phyloP scores from a whole-genome alignment of 2,113 vertebrate species.

The Tragelaphus strepsiceros region DNA sequence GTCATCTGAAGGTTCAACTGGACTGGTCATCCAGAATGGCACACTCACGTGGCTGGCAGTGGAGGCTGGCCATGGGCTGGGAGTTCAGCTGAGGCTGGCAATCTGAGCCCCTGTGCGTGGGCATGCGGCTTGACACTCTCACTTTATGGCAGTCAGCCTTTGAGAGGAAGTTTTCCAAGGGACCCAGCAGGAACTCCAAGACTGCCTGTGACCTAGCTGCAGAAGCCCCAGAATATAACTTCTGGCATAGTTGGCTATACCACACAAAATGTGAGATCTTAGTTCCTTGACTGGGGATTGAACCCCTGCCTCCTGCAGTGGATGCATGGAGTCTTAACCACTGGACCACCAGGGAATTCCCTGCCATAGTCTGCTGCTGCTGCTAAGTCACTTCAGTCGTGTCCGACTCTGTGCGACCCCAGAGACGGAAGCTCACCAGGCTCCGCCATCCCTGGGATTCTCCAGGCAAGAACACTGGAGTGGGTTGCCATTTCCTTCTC shows the following conservation, averaged over 20 bases:
- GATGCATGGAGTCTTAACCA: background rate
- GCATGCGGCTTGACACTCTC: background rate
- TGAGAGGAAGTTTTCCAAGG: background rate
- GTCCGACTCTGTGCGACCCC: no score
- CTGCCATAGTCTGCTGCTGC: background rate
- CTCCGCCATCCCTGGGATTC: no score
- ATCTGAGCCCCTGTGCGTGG: background rate
- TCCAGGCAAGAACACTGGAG: no score
- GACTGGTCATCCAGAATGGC: background rate
- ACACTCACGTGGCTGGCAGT: fast-evolving
- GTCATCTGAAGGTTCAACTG: background rate
- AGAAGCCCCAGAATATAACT: background rate
- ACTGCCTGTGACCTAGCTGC: background rate
- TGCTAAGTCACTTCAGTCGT: no score
- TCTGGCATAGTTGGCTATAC: background rate
- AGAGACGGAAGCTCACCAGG: no score
- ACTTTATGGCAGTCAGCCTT: background rate
- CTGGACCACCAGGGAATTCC: background rate
- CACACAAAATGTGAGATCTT: background rate
- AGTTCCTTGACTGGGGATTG: background rate
- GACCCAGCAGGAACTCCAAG: background rate
- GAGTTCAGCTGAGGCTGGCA: background rate
- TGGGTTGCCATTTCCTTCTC: no score
- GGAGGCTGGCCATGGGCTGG: background rate
- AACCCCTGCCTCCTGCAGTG: background rate